These are phyloP conservation scores for Acromyrmex charruanus DNA, from an alignment of 1,140 invertebrate genomes.

Conservation along the genomic window DNA sequence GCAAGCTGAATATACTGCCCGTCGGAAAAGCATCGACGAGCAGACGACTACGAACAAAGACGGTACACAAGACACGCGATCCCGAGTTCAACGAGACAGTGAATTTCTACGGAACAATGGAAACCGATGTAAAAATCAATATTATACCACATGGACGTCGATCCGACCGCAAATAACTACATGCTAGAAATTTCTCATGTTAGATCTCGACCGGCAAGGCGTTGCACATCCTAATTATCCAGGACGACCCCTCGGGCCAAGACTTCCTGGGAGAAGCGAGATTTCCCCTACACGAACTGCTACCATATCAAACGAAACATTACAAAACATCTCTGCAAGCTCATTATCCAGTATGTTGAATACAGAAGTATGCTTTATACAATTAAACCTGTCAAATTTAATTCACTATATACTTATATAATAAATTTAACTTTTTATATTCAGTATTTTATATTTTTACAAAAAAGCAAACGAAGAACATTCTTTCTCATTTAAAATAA, in stretches of 20 bases:
- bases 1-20: constrained; percentile 94
- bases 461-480: background rate
- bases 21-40: constrained; percentile 89
- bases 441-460: background rate
- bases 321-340: constrained; percentile 89
- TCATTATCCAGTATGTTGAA: constrained; percentile 82
- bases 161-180: background rate
- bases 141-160: constrained; percentile 25
- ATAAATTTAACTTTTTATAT: constrained; percentile 8
- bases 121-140: constrained; percentile 89
- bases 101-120: constrained; percentile 95
- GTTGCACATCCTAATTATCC: constrained; percentile 76
- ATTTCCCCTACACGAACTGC: constrained; percentile 89
- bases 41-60: constrained; percentile 94
- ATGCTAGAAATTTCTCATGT: constrained; percentile 86
- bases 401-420: background rate
- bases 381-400: background rate
- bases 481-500: background rate
- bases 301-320: constrained; percentile 89
- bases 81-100: constrained; percentile 98
- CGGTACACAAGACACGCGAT: constrained; percentile 96
- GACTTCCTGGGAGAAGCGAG: constrained; percentile 93
- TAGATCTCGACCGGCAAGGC: constrained; percentile 83
- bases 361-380: background rate
- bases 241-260: constrained; percentile 77